A percentile compares a stretch with the other conserved stretches of the same genome.
These are phyloP conservation scores for Oegoconia quadripuncta DNA, from an alignment of 2,888 invertebrate genomes.

Conservation along the genomic window DNA sequence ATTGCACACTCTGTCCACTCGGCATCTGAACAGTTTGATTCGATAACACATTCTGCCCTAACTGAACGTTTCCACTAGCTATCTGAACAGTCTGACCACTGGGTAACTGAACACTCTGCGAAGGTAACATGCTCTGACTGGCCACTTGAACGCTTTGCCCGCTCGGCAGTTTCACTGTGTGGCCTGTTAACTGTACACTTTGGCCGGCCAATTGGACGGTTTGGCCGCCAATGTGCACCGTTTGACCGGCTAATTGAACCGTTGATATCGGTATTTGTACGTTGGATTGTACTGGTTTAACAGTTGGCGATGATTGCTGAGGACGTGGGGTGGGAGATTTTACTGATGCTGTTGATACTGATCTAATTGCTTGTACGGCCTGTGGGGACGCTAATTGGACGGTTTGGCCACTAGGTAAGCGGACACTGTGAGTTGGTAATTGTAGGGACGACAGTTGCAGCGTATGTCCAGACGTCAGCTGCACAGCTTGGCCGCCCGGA, in stretches of 20 bases:
- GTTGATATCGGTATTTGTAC: slow-evolving; percentile 63
- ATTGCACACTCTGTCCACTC: slow-evolving; percentile 43
- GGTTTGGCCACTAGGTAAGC: slow-evolving; percentile 63
- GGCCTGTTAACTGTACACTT: slow-evolving; percentile 49
- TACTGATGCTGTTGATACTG: slow-evolving; percentile 32
- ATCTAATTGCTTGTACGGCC: slow-evolving; percentile 46
- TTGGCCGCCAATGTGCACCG: slow-evolving; percentile 64
- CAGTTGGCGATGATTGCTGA: slow-evolving; percentile 34
- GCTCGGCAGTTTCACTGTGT: slow-evolving; percentile 56
- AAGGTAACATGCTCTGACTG: slow-evolving; percentile 50
- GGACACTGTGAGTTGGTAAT: slow-evolving; percentile 58
- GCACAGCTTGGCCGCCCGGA: slow-evolving; percentile 48
- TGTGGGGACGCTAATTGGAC: slow-evolving; percentile 60
- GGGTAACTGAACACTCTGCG: slow-evolving; percentile 51
- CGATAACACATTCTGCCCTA: slow-evolving; percentile 39
- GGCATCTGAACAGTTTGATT: slow-evolving; percentile 40
- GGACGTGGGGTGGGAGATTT: slow-evolving; percentile 41
- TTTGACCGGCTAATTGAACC: slow-evolving; percentile 59
- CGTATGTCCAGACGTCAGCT: slow-evolving; percentile 43
- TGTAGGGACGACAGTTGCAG: slow-evolving; percentile 51
- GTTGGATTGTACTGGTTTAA: slow-evolving; percentile 41
- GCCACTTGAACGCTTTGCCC: slow-evolving; percentile 50
- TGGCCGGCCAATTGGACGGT: slow-evolving; percentile 55
- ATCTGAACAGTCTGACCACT: slow-evolving; percentile 58
- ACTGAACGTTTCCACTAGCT: slow-evolving; percentile 44